Evolutionary conservation across 2,888 invertebrate species (phyloP).

Genomic region (Entomobrya proxima): DNA sequence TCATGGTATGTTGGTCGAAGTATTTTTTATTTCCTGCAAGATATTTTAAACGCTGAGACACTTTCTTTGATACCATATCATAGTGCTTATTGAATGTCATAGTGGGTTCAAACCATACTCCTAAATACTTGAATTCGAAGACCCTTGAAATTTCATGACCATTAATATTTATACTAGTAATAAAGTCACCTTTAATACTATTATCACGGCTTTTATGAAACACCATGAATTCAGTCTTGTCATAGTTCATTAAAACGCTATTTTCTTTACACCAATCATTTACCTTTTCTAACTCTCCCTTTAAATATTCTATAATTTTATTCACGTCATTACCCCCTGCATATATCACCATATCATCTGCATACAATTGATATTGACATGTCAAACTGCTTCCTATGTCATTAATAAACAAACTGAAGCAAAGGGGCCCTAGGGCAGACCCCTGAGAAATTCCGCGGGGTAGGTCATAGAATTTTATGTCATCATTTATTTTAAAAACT

Average conservation of each 20-base stretch:
- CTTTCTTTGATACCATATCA: background rate
- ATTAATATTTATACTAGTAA: background rate
- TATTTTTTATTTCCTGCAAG: background rate
- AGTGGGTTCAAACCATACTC: background rate
- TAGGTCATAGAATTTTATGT: background rate
- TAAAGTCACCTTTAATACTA: background rate
- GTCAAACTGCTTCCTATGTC: background rate
- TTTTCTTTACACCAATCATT: slow-evolving; percentile 7
- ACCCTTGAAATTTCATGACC: background rate
- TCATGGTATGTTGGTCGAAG: background rate
- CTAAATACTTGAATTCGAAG: background rate
- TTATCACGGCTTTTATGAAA: slow-evolving; percentile 21
- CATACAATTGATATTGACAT: slow-evolving; percentile 41
- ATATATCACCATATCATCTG: slow-evolving; percentile 55
- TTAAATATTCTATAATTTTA: background rate
- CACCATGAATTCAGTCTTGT: slow-evolving; percentile 39
- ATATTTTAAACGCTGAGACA: slow-evolving; percentile 41
- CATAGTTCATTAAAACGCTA: background rate
- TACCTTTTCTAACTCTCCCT: background rate
- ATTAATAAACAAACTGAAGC: slow-evolving; percentile 49
- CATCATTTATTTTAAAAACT: slow-evolving; percentile 3
- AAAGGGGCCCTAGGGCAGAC: slow-evolving; percentile 37
- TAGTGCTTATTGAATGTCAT: background rate
- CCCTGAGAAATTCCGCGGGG: slow-evolving; percentile 51
- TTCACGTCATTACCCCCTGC: background rate